Evolutionary conservation across 2,888 invertebrate genomes (phyloP).

Genomic region (Notodonta dromedarius): DNA sequence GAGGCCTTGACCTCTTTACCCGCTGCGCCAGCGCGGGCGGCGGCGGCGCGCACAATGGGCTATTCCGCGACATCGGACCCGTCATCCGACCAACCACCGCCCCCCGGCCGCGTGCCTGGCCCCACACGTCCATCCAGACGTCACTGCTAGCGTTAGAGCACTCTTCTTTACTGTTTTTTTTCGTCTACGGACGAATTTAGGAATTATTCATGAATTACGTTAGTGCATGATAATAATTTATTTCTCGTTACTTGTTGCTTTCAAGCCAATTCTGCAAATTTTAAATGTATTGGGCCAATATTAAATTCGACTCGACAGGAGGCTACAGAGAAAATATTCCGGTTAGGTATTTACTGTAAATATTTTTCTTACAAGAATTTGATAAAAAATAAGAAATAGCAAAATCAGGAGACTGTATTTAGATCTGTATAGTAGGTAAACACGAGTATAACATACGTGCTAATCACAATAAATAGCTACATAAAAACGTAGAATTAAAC

Average conservation of each 20-base stretch:
- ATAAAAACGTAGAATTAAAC: conserved; percentile 2
- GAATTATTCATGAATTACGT: not conserved
- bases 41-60: conserved; percentile 63
- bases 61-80: conserved; percentile 73
- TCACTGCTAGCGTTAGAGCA: not conserved
- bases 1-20: conserved; percentile 75
- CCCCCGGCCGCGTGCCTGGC: conserved; percentile 31
- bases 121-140: conserved; percentile 4
- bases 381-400: not conserved
- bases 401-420: not conserved
- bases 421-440: not conserved
- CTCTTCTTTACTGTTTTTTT: not conserved
- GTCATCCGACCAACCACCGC: conserved; percentile 52
- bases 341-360: no score
- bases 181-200: not conserved
- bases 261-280: no score
- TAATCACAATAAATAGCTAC: not conserved
- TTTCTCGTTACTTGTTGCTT: no score
- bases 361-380: not conserved
- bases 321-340: not conserved
- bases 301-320: not conserved
- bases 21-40: conserved; percentile 42
- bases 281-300: not conserved
- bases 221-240: not conserved
- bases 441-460: not conserved